These are phyloP conservation scores for Eulacestoma nigropectus DNA, from an alignment of 2,113 vertebrate genomes.

Conservation along the genomic window DNA sequence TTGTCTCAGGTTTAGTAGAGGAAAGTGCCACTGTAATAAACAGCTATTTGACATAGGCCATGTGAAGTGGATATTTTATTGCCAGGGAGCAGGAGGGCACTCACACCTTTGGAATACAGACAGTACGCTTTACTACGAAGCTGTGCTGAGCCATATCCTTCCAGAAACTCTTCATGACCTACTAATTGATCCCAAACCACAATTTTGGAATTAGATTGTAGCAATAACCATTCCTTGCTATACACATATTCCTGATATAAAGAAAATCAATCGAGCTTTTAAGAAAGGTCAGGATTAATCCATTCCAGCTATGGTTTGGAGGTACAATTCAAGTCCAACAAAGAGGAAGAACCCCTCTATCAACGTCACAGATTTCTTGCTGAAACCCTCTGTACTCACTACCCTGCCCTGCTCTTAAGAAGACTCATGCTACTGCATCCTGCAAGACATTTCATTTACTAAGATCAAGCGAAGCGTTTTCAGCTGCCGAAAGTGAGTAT, in stretches of 20 bases:
- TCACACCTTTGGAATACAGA: not conserved
- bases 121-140: not conserved
- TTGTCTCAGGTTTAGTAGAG: not conserved
- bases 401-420: not conserved
- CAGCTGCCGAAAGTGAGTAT: not conserved
- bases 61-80: not conserved
- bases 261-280: slow-evolving; percentile 56
- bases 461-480: not conserved
- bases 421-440: not conserved
- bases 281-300: slow-evolving; percentile 56
- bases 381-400: not conserved
- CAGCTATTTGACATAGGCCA: not conserved
- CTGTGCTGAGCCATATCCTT: not conserved
- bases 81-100: not conserved
- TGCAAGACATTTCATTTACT: not conserved
- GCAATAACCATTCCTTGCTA: slow-evolving; percentile 16
- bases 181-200: slow-evolving; percentile 26
- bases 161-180: slow-evolving; percentile 19
- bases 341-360: not conserved
- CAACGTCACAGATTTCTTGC: not conserved
- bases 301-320: slow-evolving; percentile 24
- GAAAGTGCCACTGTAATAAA: not conserved
- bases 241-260: slow-evolving; percentile 12
- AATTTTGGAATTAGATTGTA: not conserved
- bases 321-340: slow-evolving; percentile 1